A percentile compares a stretch with the other conserved stretches of the same genome.
Evolutionary conservation across 2,888 invertebrate species (phyloP).

Genomic region (Agrochola litura): DNA sequence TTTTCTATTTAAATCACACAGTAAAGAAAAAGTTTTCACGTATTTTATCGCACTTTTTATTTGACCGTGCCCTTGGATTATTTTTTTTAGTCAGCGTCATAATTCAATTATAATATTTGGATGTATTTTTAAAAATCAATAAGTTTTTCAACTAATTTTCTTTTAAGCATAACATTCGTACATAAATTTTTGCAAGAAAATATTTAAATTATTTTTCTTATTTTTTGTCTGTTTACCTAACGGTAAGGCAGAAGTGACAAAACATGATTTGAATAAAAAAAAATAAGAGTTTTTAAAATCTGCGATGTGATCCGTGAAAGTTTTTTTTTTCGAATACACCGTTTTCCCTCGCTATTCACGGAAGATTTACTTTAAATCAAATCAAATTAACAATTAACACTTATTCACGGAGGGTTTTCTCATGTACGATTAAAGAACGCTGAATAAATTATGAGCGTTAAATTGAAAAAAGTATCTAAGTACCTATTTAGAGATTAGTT

Average conservation of each 20-base stretch:
- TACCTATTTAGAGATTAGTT: background rate
- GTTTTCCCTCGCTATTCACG: slow-evolving; percentile 20
- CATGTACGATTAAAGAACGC: background rate
- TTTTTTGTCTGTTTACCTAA: background rate
- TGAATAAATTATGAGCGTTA: background rate
- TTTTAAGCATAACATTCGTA: background rate
- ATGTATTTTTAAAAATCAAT: background rate
- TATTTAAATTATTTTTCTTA: background rate
- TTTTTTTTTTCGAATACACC: background rate
- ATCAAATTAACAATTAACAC: background rate
- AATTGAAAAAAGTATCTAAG: background rate
- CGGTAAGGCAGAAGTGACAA: background rate
- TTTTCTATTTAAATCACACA: slow-evolving; percentile 1
- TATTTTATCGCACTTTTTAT: slow-evolving; percentile 12
- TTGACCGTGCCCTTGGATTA: background rate
- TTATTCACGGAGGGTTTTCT: background rate
- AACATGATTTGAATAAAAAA: too few species aligned
- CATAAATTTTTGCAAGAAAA: background rate
- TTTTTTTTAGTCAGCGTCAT: background rate
- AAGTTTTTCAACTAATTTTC: background rate
- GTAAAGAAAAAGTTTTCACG: background rate
- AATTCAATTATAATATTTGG: background rate
- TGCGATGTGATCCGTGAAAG: slow-evolving; percentile 4
- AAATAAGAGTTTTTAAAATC: background rate
- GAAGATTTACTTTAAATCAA: background rate